Percentiles rank a stretch among this genome's conserved stretches.
phyloP scores from a whole-genome alignment of 2,797 vertebrate genomes.

The Leptodactylus fallax region DNA sequence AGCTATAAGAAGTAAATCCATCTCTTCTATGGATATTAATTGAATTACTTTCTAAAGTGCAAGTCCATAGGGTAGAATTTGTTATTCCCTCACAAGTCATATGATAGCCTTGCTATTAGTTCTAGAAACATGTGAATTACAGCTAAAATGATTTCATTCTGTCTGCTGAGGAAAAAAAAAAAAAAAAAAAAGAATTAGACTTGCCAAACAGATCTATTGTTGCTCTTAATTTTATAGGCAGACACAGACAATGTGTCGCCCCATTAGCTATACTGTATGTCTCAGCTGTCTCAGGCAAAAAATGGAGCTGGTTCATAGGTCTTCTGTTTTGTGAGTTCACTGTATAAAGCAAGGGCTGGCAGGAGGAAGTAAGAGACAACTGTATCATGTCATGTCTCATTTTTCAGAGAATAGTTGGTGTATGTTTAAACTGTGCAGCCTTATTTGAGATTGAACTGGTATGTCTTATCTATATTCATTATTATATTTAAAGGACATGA shows the following conservation, averaged over 20 bases:
- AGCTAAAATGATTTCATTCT: neutral
- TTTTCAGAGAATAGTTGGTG: too few species aligned
- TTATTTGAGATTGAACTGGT: too few species aligned
- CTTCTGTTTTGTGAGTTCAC: neutral
- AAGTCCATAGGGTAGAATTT: too few species aligned
- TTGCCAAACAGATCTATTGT: slow-evolving; percentile 20
- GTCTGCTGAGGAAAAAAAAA: neutral
- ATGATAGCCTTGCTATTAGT: neutral
- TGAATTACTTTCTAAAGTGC: too few species aligned
- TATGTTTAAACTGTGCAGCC: too few species aligned
- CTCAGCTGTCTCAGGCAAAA: neutral
- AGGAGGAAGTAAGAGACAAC: too few species aligned
- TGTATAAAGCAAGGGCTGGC: neutral
- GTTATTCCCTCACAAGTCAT: too few species aligned
- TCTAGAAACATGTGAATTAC: neutral
- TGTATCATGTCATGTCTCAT: too few species aligned
- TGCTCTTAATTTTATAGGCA: slow-evolving; percentile 14
- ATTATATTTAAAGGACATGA: too few species aligned
- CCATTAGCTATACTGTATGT: slow-evolving; percentile 6
- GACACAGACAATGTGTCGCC: slow-evolving; percentile 10
- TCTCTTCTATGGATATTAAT: too few species aligned
- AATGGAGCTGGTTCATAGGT: neutral
- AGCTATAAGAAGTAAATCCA: too few species aligned
- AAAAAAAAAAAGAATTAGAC: neutral
- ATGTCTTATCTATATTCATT: too few species aligned